These are phyloP conservation scores for Alentia gelatinosa DNA, from an alignment of 2,888 invertebrate species.

Conservation along the genomic window DNA sequence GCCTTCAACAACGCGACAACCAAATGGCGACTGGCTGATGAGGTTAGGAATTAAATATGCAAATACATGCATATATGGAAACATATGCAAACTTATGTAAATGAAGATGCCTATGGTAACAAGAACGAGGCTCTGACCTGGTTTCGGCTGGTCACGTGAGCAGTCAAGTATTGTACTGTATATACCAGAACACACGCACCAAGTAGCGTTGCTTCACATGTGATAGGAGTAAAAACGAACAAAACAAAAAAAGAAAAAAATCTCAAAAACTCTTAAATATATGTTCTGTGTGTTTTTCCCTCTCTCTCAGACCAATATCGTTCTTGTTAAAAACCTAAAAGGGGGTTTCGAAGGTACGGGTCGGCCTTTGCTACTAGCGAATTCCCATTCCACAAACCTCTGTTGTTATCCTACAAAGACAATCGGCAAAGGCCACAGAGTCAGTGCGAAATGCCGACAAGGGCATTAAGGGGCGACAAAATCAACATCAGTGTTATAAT, in stretches of 20 bases:
- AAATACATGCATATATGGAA: slow-evolving; percentile 49
- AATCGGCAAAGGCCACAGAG: slow-evolving; percentile 27
- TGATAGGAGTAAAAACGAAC: neutral
- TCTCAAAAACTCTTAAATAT: neutral
- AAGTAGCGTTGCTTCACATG: neutral
- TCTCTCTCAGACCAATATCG: neutral
- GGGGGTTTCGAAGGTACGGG: slow-evolving; percentile 44
- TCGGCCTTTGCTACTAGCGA: slow-evolving; percentile 50
- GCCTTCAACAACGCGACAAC: slow-evolving; percentile 45
- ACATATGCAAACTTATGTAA: slow-evolving; percentile 35
- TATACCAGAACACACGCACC: neutral
- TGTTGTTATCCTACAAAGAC: slow-evolving; percentile 72
- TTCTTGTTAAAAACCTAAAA: slow-evolving; percentile 47
- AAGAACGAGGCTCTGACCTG: slow-evolving; percentile 33
- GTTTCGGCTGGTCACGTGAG: neutral
- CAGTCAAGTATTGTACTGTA: slow-evolving; percentile 15
- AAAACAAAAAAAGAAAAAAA: slow-evolving; percentile 26
- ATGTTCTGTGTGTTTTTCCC: neutral
- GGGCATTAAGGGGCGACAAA: neutral
- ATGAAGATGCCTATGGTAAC: slow-evolving; percentile 49
- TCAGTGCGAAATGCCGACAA: neutral
- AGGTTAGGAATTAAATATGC: slow-evolving; percentile 46
- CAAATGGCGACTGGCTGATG: slow-evolving; percentile 11
- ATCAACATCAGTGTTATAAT: neutral
- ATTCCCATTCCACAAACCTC: slow-evolving; percentile 74